Evolutionary conservation across 2,797 vertebrate species (phyloP), one percentile per base, ranked within the genome.

Genomic region (Neoniphon sammara): DNA sequence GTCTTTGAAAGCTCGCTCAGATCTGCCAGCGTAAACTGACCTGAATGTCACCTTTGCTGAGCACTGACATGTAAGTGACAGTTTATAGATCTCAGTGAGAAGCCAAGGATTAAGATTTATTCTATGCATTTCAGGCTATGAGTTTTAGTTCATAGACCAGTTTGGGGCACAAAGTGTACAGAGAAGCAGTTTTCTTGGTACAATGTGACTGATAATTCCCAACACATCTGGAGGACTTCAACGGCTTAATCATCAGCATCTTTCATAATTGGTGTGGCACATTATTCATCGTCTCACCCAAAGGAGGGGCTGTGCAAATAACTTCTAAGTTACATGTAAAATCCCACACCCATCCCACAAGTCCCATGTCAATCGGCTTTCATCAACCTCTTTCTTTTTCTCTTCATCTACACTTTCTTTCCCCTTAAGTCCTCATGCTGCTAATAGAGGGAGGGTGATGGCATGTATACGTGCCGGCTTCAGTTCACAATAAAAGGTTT

Each of bases 291-390:
- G 12, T 44, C 64, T 75, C 66, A 31, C 81, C 54, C 49, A 50
- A 2, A 77, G 70, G 55, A 62, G 66, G 63, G 73, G 59, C 67
- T 57, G 55, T 14, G 58, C 73, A 89, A 81, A 85, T 49, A 61
- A 6, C 18, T 20, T 58, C 18, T 7, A 34, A 27, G 73, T 81
- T 72, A 63, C 47, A 12, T 47, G 71, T 58, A 66, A 76, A 77
- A 30, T 46, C 53, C 25, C 71, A 56, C 67, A 76, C 52, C 47
- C 55, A 39, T 52, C 23, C 3, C 52, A 34, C 1, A 53, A 11
- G 57, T 30, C 10, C 15, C 17, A 34, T 18, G 14, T 0, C 21
- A 25, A 25, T 67, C 34, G 10, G 27, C 54, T 71, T 36, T 44
- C 36, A 53, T 72, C 39, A 23, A 1, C 30, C 21, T 36, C 23